These are phyloP conservation scores for Amiota communis DNA, from an alignment of 2,888 invertebrate genomes.

Conservation along the genomic window DNA sequence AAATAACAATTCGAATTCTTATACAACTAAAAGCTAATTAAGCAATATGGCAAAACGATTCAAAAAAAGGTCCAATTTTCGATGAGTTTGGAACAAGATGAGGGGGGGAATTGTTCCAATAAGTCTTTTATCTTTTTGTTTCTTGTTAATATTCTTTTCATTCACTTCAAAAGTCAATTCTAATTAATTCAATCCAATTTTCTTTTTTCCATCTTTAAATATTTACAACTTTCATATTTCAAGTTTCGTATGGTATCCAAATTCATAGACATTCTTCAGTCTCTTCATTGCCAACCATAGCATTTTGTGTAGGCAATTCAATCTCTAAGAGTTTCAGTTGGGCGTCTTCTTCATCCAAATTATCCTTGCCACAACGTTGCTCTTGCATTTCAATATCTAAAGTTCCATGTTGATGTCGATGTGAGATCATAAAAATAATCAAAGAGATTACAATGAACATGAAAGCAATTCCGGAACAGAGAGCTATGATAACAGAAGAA, in stretches of 20 bases:
- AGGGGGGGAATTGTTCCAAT: too few species aligned
- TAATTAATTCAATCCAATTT: too few species aligned
- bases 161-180: slow-evolving; percentile 12
- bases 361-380: slow-evolving; percentile 67
- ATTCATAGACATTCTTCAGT: slow-evolving; percentile 60
- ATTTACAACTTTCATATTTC: slow-evolving; percentile 50
- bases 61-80: slow-evolving; percentile 6
- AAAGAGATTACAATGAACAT: slow-evolving; percentile 64
- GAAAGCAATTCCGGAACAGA: slow-evolving; percentile 63
- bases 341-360: slow-evolving; percentile 66
- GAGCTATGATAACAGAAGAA: slow-evolving; percentile 60
- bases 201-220: slow-evolving; percentile 40
- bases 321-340: slow-evolving; percentile 64
- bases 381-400: slow-evolving; percentile 72
- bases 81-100: neutral
- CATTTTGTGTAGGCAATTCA: slow-evolving; percentile 55
- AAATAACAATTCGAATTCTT: slow-evolving; percentile 16
- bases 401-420: slow-evolving; percentile 68
- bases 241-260: neutral
- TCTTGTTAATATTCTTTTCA: neutral
- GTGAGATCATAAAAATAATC: slow-evolving; percentile 64
- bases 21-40: slow-evolving; percentile 23
- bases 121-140: too few species aligned
- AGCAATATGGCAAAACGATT: slow-evolving; percentile 22
- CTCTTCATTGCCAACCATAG: slow-evolving; percentile 57